A percentile compares a stretch with the other conserved stretches of the same genome.
These are phyloP conservation scores for Oligia fasciuncula DNA, from an alignment of 2,888 invertebrate species.

Conservation along the genomic window DNA sequence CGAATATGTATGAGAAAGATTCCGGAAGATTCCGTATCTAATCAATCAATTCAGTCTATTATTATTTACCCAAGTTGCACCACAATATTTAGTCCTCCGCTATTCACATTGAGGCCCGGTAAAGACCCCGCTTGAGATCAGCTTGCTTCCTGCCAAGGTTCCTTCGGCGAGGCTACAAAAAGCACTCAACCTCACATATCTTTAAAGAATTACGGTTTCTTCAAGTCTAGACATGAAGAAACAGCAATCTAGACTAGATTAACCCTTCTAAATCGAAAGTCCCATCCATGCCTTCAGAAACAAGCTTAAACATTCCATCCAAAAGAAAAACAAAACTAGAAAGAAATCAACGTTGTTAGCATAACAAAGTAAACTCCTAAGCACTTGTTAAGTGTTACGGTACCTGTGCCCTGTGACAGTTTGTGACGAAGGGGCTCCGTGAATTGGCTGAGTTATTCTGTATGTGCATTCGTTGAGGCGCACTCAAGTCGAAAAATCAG, in stretches of 20 bases:
- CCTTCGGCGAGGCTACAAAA: not conserved
- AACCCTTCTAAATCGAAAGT: constrained; percentile 2
- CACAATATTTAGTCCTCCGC: not conserved
- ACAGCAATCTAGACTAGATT: not conserved
- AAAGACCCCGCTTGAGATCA: not conserved
- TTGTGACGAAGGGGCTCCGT: constrained; percentile 66
- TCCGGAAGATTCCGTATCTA: not conserved
- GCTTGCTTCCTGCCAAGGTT: too few relatives aligned
- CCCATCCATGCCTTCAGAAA: constrained; percentile 16
- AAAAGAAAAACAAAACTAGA: constrained; percentile 75
- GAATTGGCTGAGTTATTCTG: constrained; percentile 73
- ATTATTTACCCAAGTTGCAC: not conserved
- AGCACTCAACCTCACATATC: not conserved
- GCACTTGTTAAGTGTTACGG: constrained; percentile 76
- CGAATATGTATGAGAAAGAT: not conserved
- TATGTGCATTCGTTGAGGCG: constrained; percentile 78
- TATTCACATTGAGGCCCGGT: not conserved
- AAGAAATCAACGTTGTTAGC: constrained; percentile 80
- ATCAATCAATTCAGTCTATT: not conserved
- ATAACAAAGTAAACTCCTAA: constrained; percentile 78
- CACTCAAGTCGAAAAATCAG: constrained; percentile 84
- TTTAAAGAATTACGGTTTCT: not conserved
- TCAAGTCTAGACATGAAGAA: not conserved
- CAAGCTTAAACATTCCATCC: constrained; percentile 31
- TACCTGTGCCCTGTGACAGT: constrained; percentile 63